Percentiles rank a stretch among this genome's conserved stretches.
These are phyloP conservation scores for Botrylloides violaceus DNA, from an alignment of 23 tunicate genomes.

Conservation along the genomic window DNA sequence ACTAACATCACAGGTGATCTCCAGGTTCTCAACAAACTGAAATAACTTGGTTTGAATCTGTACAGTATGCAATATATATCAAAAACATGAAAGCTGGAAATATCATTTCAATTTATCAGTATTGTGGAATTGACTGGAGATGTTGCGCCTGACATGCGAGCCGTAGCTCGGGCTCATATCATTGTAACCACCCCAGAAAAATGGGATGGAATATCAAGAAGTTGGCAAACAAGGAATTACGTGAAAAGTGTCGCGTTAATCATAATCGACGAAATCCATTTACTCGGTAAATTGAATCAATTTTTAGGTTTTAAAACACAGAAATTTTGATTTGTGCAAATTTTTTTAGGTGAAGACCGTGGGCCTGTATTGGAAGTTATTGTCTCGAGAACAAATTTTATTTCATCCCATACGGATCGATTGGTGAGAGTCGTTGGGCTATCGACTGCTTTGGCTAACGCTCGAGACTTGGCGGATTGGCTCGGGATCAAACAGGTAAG, in stretches of 20 bases:
- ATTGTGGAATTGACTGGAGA: constrained; percentile 96
- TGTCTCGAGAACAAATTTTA: constrained; percentile 92
- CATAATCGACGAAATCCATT: constrained; percentile 95
- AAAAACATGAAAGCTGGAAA: too few species aligned
- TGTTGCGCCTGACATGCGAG: constrained; percentile 91
- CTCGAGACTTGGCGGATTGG: constrained; percentile 97
- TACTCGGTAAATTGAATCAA: constrained; percentile 85
- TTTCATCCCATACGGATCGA: constrained; percentile 89
- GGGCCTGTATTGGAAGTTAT: constrained; percentile 97
- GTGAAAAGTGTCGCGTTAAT: constrained; percentile 91
- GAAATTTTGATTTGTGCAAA: too few species aligned
- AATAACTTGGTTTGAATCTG: too few species aligned
- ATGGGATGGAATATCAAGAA: constrained; percentile 94
- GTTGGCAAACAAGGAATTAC: constrained; percentile 95
- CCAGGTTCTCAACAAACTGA: too few species aligned
- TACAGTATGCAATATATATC: too few species aligned
- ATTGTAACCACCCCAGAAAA: constrained; percentile 96
- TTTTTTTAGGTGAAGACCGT: constrained; percentile 59
- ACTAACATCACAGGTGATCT: too few species aligned
- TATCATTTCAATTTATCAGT: too few species aligned
- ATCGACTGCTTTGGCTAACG: constrained; percentile 90
- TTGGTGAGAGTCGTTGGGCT: constrained; percentile 88
- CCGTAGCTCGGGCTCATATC: constrained; percentile 86
- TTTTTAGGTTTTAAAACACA: too few species aligned
- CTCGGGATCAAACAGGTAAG: constrained; percentile 82